These are phyloP conservation scores for Noctua comes DNA, from an alignment of 2,888 invertebrate species.

Conservation along the genomic window DNA sequence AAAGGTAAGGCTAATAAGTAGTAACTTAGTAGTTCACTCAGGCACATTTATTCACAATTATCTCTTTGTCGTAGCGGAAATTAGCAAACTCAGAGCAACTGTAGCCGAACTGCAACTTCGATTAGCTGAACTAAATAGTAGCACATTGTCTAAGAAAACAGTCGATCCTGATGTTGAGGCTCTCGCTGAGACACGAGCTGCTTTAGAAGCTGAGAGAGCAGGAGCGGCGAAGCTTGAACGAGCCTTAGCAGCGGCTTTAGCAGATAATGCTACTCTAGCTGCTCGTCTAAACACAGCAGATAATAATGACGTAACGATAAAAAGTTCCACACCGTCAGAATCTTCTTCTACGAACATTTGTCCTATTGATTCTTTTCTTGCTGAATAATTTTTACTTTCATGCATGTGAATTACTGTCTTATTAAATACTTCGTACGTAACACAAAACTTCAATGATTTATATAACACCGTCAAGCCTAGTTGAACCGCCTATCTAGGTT, in stretches of 20 bases:
- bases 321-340: constrained; percentile 61
- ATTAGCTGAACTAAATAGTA: constrained; percentile 60
- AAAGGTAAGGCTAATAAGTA: not conserved
- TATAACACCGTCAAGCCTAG: constrained; percentile 44
- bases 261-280: constrained; percentile 82
- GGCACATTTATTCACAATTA: not conserved
- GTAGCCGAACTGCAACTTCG: constrained; percentile 78
- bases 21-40: not conserved
- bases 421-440: constrained; percentile 22
- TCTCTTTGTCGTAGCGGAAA: constrained; percentile 77
- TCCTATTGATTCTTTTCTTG: constrained; percentile 84
- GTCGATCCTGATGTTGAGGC: constrained; percentile 71
- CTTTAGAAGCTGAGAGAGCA: constrained; percentile 80
- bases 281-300: constrained; percentile 75
- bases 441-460: constrained; percentile 29
- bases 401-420: not conserved
- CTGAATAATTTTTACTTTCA: constrained; percentile 74
- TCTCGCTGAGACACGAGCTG: constrained; percentile 76
- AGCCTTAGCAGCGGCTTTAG: constrained; percentile 81
- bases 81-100: constrained; percentile 75
- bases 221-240: constrained; percentile 79
- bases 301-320: constrained; percentile 59
- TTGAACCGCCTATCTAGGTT: constrained; percentile 24
- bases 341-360: constrained; percentile 72
- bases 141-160: constrained; percentile 58